A percentile compares a stretch with the other conserved stretches of the same genome.
Conservation (phyloP, 2,888 invertebrate species). For the Quadroppia sp. region DNA sequence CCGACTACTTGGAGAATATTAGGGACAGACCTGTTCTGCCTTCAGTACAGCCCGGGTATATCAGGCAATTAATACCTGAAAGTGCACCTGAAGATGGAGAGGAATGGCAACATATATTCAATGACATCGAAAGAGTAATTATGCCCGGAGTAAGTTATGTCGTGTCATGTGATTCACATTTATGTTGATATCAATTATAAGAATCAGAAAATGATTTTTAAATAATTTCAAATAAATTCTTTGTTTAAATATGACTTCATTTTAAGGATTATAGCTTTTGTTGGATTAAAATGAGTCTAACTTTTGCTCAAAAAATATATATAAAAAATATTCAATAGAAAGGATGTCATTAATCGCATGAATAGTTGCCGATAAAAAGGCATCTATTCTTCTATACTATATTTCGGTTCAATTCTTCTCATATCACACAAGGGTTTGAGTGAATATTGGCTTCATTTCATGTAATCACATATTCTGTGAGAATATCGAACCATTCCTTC, state of each 20-base stretch:
- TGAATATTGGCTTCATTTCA: neutral
- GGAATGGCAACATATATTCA: constrained; percentile 77
- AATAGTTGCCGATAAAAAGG: constrained; percentile 10
- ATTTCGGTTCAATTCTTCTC: too few species aligned
- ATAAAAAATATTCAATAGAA: neutral
- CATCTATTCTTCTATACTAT: too few species aligned
- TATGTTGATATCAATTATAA: neutral
- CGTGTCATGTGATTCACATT: neutral
- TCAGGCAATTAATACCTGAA: constrained; percentile 72
- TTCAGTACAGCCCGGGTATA: constrained; percentile 82
- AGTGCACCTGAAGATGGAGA: constrained; percentile 78
- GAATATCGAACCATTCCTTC: neutral
- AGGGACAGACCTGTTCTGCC: constrained; percentile 66
- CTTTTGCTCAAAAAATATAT: too few species aligned
- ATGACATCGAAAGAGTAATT: constrained; percentile 78
- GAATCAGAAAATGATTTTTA: neutral
- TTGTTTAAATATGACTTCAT: too few species aligned
- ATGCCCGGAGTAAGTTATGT: constrained; percentile 71
- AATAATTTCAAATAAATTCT: neutral
- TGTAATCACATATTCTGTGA: neutral
- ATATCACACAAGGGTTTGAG: too few species aligned
- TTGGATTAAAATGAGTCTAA: too few species aligned
- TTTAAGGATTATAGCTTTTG: too few species aligned
- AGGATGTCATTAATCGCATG: constrained; percentile 37
- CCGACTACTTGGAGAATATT: constrained; percentile 81